phyloP scores from a whole-genome alignment of 2,888 invertebrate species.

The Platycheirus albimanus region DNA sequence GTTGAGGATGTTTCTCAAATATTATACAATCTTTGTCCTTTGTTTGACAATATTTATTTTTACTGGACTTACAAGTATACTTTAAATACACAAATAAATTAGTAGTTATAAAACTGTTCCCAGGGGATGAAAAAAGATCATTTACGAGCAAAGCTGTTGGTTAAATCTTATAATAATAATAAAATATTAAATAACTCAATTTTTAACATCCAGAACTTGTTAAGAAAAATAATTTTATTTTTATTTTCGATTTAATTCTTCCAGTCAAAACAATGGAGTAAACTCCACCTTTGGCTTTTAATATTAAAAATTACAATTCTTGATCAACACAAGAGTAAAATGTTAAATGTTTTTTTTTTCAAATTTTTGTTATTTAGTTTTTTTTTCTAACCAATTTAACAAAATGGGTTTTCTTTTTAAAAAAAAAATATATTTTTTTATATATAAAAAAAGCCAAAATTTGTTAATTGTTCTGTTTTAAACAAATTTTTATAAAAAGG shows the following conservation, averaged over 20 bases:
- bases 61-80: no score
- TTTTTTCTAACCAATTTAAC: conserved; percentile 55
- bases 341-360: conserved; percentile 45
- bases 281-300: conserved; percentile 82
- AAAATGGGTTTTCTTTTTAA: conserved; percentile 48
- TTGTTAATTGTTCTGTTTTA: conserved; percentile 74
- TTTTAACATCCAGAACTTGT: conserved; percentile 17
- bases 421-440: background rate
- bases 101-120: no score
- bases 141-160: no score
- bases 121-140: no score
- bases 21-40: no score
- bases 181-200: no score
- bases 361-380: conserved; percentile 31
- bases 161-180: no score
- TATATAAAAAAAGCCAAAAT: conserved; percentile 52
- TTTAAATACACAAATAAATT: no score
- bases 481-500: conserved; percentile 77
- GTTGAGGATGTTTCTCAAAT: no score
- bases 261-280: conserved; percentile 79
- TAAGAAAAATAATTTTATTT: conserved; percentile 47
- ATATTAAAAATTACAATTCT: conserved; percentile 61
- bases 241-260: conserved; percentile 61
- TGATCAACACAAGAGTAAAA: conserved; percentile 66
- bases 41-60: no score